Evolutionary conservation across 2,888 invertebrate genomes (phyloP).

Genomic region (Ophioninae sp.): DNA sequence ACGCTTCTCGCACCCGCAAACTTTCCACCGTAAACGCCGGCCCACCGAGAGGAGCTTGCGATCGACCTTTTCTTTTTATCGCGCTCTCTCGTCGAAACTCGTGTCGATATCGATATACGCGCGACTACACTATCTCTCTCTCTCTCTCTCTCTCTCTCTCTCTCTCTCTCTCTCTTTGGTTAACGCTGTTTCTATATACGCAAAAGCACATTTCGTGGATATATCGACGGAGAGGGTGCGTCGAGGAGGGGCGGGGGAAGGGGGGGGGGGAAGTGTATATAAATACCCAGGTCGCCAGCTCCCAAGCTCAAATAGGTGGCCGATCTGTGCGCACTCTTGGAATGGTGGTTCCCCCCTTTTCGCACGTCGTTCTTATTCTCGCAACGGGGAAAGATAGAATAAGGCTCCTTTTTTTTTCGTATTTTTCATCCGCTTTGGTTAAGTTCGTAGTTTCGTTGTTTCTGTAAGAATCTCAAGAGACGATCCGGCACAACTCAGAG

Average conservation of each 20-base stretch:
- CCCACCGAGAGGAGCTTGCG: not conserved
- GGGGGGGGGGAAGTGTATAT: not conserved
- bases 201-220: not conserved
- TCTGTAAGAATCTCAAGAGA: too few species aligned
- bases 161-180: too few species aligned
- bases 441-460: too few species aligned
- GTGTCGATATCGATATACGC: not conserved
- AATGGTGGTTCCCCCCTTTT: not conserved
- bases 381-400: not conserved
- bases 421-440: not conserved
- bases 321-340: not conserved
- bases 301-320: not conserved
- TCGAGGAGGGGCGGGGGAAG: not conserved
- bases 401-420: not conserved
- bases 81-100: not conserved
- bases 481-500: too few species aligned
- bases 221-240: not conserved
- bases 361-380: not conserved
- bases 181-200: not conserved
- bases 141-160: too few species aligned
- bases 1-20: not conserved
- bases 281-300: not conserved
- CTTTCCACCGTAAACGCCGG: conserved; percentile 10
- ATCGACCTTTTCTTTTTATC: not conserved
- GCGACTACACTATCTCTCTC: too few species aligned